phyloP scores from a whole-genome alignment of 2,797 vertebrate genomes.

The Dipus sagitta region DNA sequence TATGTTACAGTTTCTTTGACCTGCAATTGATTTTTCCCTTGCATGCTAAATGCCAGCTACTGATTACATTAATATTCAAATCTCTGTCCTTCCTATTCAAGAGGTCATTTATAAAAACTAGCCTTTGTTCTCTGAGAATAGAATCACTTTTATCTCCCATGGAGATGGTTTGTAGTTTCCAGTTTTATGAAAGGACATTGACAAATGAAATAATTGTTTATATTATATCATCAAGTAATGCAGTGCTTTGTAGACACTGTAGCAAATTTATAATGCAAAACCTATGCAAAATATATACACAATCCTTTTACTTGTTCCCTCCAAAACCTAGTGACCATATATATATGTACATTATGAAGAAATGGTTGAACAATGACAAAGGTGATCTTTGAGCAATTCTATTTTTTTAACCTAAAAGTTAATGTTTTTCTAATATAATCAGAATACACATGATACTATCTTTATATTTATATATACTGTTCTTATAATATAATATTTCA shows the following conservation, averaged over 20 bases:
- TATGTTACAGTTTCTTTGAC: constrained; percentile 48
- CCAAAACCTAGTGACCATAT: not conserved
- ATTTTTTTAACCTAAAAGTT: constrained; percentile 39
- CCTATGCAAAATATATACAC: not conserved
- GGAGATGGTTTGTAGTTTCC: not conserved
- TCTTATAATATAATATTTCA: not conserved
- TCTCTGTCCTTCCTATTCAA: constrained; percentile 56
- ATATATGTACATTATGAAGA: constrained; percentile 65
- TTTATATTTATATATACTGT: constrained; percentile 15
- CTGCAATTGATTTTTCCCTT: constrained; percentile 41
- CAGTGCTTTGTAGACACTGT: not conserved
- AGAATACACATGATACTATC: constrained; percentile 41
- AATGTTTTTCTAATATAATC: constrained; percentile 28
- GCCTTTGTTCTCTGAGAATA: constrained; percentile 18
- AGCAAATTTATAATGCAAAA: constrained; percentile 34
- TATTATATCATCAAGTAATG: not conserved
- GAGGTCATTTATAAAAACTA: constrained; percentile 54
- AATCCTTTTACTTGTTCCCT: not conserved
- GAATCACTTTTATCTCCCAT: constrained; percentile 45
- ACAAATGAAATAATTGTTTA: not conserved
- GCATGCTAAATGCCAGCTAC: constrained; percentile 57
- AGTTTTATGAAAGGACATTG: not conserved
- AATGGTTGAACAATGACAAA: constrained; percentile 80
- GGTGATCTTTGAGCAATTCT: constrained; percentile 60
- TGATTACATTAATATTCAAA: constrained; percentile 76